Base-by-base conservation (phyloP, 2,888 invertebrate species). In the Julus scanicus region DNA sequence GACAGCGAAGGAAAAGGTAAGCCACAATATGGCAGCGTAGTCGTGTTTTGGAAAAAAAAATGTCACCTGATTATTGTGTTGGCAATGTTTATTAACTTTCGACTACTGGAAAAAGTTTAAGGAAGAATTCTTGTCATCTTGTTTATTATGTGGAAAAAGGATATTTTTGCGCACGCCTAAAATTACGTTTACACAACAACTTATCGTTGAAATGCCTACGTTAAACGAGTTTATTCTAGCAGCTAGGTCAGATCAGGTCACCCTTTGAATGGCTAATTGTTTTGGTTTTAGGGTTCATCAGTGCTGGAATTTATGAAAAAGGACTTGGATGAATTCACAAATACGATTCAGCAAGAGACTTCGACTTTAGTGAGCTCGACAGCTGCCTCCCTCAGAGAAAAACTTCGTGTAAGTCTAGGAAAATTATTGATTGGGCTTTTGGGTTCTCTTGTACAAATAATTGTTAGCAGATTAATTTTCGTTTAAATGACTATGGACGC, bases 241-340 rank as follows among this genome's bases (percentile, higher is more conserved):
- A 29, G 29, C 29, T 15, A 57, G 57, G 57, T 57, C 57, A 57
- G 57, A 17, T 15, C 57, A 57, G 15, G 57, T 11, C 15, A 57
- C 57, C 15, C 57, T 11, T 57, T 57, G 4, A 57, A 57, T 57
- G 44, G 40, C 17, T 39, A 40, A 49, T n/a, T 44, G 13, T 86
- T 86, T 48, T 29, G 44, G 6, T 83, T 83, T 87, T 63, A 87
- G 87, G 44, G 87, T 57, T 57, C 87, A 63, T 88, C 88, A 15
- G 95, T 96, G 2, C 94, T 95, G 90, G 95, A 95, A 89, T 95
- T 95, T 93, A 95, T 96, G 90, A 95, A 95, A 91, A 95, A 95
- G 91, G 96, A 96, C 92, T 92, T 96, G 90, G 95, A 95, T 91
- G 96, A 96, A 92, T 94, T 96, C 90, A 95, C 95, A 17, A 94